A percentile compares a stretch with the other conserved stretches of the same genome.
Conservation (phyloP, 2,113 vertebrate species). For the Dinomys branickii region DNA sequence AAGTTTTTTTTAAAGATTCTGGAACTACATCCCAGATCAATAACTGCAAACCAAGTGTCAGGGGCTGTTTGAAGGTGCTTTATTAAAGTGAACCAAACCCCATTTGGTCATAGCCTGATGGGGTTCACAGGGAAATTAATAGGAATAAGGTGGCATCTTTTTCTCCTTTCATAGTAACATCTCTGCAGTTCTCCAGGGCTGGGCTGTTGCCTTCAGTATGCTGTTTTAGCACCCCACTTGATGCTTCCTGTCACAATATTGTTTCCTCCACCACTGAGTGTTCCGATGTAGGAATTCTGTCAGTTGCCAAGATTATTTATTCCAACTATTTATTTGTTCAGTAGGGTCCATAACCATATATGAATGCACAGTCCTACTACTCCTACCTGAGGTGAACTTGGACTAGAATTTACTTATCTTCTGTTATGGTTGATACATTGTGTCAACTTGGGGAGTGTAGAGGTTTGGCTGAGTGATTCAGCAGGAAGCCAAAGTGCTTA, state of each 20-base stretch:
- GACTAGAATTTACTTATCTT: not conserved
- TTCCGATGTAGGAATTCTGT: not conserved
- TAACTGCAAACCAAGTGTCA: not conserved
- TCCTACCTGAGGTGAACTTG: not conserved
- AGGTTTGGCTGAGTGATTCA: too few species aligned
- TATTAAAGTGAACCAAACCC: not conserved
- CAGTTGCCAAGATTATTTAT: slow-evolving; percentile 4
- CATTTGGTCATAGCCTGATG: not conserved
- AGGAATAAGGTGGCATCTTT: not conserved
- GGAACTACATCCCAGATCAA: slow-evolving; percentile 13
- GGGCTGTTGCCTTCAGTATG: not conserved
- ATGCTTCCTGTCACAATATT: not conserved
- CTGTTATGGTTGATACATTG: too few species aligned
- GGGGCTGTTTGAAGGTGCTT: not conserved
- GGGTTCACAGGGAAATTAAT: not conserved
- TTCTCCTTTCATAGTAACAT: not conserved
- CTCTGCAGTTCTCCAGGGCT: not conserved
- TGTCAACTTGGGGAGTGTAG: too few species aligned
- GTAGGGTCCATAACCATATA: not conserved
- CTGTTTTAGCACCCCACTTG: not conserved
- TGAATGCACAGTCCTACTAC: not conserved
- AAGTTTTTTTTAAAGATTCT: not conserved
- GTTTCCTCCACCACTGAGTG: not conserved
- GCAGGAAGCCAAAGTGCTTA: too few species aligned
- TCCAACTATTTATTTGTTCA: not conserved